Evolutionary conservation across 1,140 invertebrate genomes (phyloP), one percentile per base, ranked within the genome.

Genomic region (Anoplophora glabripennis): DNA sequence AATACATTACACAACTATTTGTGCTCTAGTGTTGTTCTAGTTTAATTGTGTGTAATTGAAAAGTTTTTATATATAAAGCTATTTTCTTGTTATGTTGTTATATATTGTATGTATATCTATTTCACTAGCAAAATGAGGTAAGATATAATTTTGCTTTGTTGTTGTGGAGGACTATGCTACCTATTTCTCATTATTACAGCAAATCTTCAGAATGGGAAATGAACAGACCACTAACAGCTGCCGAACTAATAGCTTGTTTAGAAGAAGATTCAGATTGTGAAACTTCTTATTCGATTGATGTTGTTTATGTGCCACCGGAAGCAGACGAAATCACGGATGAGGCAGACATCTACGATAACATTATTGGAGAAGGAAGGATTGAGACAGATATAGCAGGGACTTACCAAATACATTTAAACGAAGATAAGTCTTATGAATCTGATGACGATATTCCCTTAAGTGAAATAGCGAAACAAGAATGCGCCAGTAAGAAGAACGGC

Each of bases 251-350:
- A 7, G 40, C 40, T 41, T 41, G 12, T 14, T 41, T 41, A 41
- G 40, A 41, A 41, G 40, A 12, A 17, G 40, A 41, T 7, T 41
- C 15, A 17, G 15, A 41, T 41, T 41, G 15, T 41, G n/a, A 17
- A 41, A 7, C 8, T 41, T 7, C 40, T 9, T 7, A 41, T 41
- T 41, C 40, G 12, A 41, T 41, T 41, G 40, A 41, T 41, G 40
- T 41, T 41, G 40, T 41, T 17, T 41, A 41, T 41, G 40, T 41
- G 11, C 40, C 40, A 41, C 40, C 40, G 15, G 40, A 41, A 17
- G 15, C 15, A 41, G 40, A 17, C 40, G 11, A 41, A 41, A 17
- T 41, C 12, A 41, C 40, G 12, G 40, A 41, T 41, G 40, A 41
- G 40, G 40, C 8, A 17, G 40, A 41, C 40, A 14, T 41, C 15